These are phyloP conservation scores for Andrena flavipes DNA, from an alignment of 2,888 invertebrate species.

Conservation along the genomic window DNA sequence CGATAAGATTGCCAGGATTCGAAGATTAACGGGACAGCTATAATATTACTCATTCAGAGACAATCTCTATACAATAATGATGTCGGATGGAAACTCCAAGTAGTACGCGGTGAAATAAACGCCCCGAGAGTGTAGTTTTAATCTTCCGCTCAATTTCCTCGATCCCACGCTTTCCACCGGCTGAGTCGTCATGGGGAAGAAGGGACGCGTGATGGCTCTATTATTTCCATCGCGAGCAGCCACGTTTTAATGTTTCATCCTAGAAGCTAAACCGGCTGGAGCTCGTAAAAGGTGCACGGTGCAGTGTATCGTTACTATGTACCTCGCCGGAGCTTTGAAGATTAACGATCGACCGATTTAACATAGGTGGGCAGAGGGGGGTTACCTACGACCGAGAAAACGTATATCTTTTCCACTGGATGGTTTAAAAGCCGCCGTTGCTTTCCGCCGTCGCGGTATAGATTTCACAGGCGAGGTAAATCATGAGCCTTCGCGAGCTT, in stretches of 20 bases:
- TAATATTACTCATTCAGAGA: neutral
- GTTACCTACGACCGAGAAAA: constrained; percentile 35
- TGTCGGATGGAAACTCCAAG: neutral
- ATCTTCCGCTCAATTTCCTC: neutral
- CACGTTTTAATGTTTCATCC: neutral
- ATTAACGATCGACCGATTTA: constrained; percentile 65
- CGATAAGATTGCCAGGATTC: neutral
- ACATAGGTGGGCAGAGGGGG: constrained; percentile 27
- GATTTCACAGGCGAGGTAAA: constrained; percentile 18
- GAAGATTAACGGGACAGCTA: too few species aligned
- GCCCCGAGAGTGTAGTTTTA: neutral
- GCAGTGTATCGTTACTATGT: constrained; percentile 33
- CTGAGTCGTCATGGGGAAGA: neutral
- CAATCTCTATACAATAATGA: too few species aligned
- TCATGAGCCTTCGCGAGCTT: constrained; percentile 9
- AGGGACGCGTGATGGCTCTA: neutral
- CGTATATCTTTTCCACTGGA: constrained; percentile 47
- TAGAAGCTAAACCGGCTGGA: constrained; percentile 6
- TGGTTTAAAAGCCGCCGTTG: constrained; percentile 32
- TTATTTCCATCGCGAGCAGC: neutral
- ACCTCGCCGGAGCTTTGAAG: constrained; percentile 46
- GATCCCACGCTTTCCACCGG: neutral
- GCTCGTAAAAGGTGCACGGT: constrained; percentile 19
- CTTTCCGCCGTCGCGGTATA: neutral
- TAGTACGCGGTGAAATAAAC: neutral